Conservation (phyloP, 2,797 vertebrate species). For the Centropyge bicolor region DNA sequence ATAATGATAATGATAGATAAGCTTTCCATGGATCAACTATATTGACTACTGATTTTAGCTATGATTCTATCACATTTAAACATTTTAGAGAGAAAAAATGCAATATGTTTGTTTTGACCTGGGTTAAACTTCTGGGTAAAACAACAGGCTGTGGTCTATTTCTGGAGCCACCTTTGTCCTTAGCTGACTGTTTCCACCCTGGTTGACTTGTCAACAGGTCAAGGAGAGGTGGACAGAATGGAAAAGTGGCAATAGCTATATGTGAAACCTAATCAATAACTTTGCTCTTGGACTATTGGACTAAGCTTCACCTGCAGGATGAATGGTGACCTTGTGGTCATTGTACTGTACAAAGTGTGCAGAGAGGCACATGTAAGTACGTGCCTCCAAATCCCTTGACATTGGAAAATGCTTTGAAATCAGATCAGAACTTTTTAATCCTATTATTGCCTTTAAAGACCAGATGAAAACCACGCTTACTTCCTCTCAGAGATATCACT, state of each 20-base stretch:
- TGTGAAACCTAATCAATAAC: conserved; percentile 42
- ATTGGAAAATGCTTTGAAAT: conserved; percentile 46
- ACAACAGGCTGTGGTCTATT: background rate
- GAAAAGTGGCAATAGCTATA: background rate
- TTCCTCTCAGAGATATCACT: background rate
- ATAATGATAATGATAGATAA: too few species aligned
- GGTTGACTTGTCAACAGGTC: conserved; percentile 13
- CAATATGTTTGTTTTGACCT: background rate
- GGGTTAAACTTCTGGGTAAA: background rate
- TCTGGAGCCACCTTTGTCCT: conserved; percentile 15
- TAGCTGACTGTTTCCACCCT: background rate
- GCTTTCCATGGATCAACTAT: background rate
- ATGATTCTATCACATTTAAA: background rate
- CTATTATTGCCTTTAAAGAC: conserved; percentile 25
- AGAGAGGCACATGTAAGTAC: background rate
- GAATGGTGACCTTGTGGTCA: background rate
- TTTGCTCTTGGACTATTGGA: conserved; percentile 23
- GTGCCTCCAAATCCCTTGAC: conserved; percentile 1
- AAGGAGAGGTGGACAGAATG: conserved; percentile 27
- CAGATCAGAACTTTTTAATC: conserved; percentile 43
- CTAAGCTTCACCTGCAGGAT: conserved; percentile 17
- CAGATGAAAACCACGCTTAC: background rate
- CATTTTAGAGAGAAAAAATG: background rate
- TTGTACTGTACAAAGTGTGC: background rate
- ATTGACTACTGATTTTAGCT: background rate